These are phyloP conservation scores for Dendroctonus valens DNA, from an alignment of 1,140 invertebrate genomes.

Conservation along the genomic window DNA sequence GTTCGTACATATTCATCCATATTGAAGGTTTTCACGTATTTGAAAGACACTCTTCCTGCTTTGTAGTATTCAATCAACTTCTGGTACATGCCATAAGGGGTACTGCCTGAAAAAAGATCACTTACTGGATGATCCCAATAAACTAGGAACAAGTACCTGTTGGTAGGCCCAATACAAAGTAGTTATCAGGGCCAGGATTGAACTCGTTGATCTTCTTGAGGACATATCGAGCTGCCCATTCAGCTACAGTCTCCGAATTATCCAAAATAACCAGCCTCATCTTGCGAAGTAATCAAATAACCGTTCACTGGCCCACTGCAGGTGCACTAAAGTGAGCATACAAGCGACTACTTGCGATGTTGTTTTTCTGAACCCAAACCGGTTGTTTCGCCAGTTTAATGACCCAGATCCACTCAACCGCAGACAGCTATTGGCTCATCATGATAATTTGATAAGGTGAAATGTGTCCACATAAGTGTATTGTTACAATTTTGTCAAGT, in stretches of 20 bases:
- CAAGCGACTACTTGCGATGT: too few relatives aligned
- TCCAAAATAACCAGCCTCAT: conserved; percentile 96
- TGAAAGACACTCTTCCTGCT: conserved; percentile 90
- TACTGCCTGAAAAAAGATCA: conserved; percentile 70
- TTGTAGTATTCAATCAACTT: conserved; percentile 90
- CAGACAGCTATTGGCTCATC: too few relatives aligned
- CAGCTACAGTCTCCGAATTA: conserved; percentile 75
- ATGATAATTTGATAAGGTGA: too few relatives aligned
- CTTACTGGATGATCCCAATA: not conserved
- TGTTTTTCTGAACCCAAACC: too few relatives aligned
- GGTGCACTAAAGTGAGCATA: too few relatives aligned
- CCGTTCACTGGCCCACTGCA: too few relatives aligned
- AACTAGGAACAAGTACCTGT: conserved; percentile 68
- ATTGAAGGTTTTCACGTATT: conserved; percentile 98
- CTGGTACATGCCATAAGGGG: conserved; percentile 94
- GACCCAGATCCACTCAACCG: too few relatives aligned
- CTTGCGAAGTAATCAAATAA: conserved; percentile 35
- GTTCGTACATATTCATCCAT: conserved; percentile 97
- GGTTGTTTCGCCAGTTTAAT: too few relatives aligned
- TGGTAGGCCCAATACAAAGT: conserved; percentile 93
- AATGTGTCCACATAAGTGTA: too few relatives aligned
- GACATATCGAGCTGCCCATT: conserved; percentile 96
- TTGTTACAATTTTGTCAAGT: too few relatives aligned
- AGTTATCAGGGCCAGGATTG: conserved; percentile 78
- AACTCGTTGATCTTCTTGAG: conserved; percentile 91